Percentiles rank a stretch among this genome's conserved stretches.
These are phyloP conservation scores for Campylomormyrus numenius DNA, from an alignment of 2,113 vertebrate genomes.

Conservation along the genomic window DNA sequence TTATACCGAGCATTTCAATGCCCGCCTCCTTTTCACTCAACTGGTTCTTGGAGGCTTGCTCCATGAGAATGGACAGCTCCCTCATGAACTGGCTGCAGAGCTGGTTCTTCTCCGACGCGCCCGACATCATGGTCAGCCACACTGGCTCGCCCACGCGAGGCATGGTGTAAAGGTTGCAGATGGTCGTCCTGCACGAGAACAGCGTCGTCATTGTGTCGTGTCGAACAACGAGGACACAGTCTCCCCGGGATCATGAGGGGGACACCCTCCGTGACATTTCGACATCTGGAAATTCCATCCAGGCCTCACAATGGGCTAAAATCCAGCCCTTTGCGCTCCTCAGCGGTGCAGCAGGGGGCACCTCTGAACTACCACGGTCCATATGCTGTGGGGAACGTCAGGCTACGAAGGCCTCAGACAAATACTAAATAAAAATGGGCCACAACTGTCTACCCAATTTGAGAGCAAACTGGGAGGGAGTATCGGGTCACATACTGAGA, in stretches of 20 bases:
- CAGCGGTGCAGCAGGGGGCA: no score
- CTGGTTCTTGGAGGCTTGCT: slow-evolving; percentile 96
- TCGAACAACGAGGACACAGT: slow-evolving; percentile 30
- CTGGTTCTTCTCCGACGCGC: slow-evolving; percentile 86
- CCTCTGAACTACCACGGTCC: not conserved
- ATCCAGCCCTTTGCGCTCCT: slow-evolving; percentile 1
- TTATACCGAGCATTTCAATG: not conserved
- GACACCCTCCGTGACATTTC: slow-evolving; percentile 4
- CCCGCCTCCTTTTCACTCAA: slow-evolving; percentile 55
- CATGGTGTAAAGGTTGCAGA: slow-evolving; percentile 96
- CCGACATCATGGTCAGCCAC: slow-evolving; percentile 97
- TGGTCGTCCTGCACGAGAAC: slow-evolving; percentile 71
- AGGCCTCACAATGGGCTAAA: not conserved
- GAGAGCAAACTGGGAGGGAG: not conserved
- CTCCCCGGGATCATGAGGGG: slow-evolving; percentile 4
- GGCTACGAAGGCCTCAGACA: not conserved
- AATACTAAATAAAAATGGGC: not conserved
- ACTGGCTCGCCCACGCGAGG: slow-evolving; percentile 91
- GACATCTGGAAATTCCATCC: slow-evolving; percentile 20
- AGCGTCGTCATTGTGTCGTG: slow-evolving; percentile 31
- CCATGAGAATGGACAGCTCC: slow-evolving; percentile 87
- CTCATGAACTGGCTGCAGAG: slow-evolving; percentile 95
- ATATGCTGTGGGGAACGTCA: not conserved
- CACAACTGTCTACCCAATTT: not conserved
- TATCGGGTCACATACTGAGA: not conserved